Base-by-base conservation (phyloP, 2,113 vertebrate genomes). In the Prionailurus bengalensis region DNA sequence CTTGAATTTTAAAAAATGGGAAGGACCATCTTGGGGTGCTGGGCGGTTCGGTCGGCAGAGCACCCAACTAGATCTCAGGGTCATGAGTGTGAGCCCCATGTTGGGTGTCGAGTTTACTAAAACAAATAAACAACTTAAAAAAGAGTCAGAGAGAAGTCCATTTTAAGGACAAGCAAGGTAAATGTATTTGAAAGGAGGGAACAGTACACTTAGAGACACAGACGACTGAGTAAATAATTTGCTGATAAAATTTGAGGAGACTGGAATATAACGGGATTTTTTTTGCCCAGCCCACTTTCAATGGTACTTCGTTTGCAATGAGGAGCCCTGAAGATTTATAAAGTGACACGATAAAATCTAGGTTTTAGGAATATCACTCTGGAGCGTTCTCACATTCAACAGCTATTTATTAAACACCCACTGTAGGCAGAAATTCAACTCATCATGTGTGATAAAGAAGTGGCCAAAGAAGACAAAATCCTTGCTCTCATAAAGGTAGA, bases 221-320 rank as follows among this genome's bases (percentile, higher is more conserved):
- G 55, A 68, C 27, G 19, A 45, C 48, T 95, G 27, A 90, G 80
- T 73, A 65, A 83, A 10, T 33, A 36, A 16, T 81, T 2, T 29
- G 31, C 8, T 66, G 82, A 58, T n/a, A 42, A 80, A 82, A 76
- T 81, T 42, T 45, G 21, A 71, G 79, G 61, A 87, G 89, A 87
- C 16, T 2, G 16, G 73, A 63, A 55, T 58, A 3, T n/a, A 51
- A 94, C 73, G n/a, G 5, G 16, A 33, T 86, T 68, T 89, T 89
- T n/a, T 82, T 95, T 93, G 68, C 91, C 27, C 89, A 96, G n/a
- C 3, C 7, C 16, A 27, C 71, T 94, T 88, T 82, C n/a, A 71
- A 36, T 88, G 89, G 91, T 63, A 33, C 42, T 91, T 92, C 73
- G 8, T 79, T 58, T 74, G 12, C 6, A 12, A 7, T 1, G 10